Conservation (phyloP, 2,113 vertebrate genomes). For the Rhinoderma darwinii region DNA sequence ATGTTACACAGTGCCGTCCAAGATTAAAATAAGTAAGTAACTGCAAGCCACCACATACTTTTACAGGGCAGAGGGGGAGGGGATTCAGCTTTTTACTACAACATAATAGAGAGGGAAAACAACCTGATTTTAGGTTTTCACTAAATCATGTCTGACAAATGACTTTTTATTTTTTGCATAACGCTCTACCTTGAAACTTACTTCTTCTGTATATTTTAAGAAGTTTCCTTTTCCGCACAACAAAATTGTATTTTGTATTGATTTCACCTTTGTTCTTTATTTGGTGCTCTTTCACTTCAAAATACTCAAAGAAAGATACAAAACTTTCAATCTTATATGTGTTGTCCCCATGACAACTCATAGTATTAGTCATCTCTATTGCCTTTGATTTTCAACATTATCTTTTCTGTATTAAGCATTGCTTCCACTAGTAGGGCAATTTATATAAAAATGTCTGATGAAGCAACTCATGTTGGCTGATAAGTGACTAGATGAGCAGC, state of each 20-base stretch:
- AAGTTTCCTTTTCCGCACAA: background rate
- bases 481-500: conserved; percentile 32
- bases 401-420: conserved; percentile 24
- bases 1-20: no score
- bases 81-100: no score
- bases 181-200: background rate
- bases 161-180: background rate
- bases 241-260: background rate
- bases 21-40: no score
- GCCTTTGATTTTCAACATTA: conserved; percentile 36
- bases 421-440: conserved; percentile 25
- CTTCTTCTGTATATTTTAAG: background rate
- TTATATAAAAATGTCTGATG: conserved; percentile 36
- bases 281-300: conserved; percentile 6
- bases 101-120: no score
- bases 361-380: conserved; percentile 29
- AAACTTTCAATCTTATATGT: conserved; percentile 34
- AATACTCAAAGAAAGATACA: conserved; percentile 4
- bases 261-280: conserved; percentile 18
- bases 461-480: background rate
- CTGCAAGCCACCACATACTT: no score
- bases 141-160: no score
- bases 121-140: no score
- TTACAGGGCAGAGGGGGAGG: no score
- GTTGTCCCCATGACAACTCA: conserved; percentile 39